These are phyloP conservation scores for Petrolisthes cinctipes DNA, from an alignment of 2,888 invertebrate species.

Conservation along the genomic window DNA sequence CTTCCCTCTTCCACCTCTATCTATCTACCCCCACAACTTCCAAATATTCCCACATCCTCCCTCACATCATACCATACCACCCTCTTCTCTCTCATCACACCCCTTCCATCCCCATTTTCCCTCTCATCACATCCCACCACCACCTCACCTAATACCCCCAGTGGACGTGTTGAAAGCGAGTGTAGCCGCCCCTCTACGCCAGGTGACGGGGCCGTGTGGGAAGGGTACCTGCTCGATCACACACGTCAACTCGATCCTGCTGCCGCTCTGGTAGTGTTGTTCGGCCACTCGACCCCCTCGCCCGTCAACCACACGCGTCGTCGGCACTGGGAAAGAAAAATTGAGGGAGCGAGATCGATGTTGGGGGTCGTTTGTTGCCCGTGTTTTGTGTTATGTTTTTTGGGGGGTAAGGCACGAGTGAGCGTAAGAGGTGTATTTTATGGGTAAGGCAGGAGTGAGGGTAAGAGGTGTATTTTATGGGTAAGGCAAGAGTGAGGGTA, in stretches of 20 bases:
- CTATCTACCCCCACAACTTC: too few species aligned
- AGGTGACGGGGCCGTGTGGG: conserved; percentile 81
- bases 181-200: conserved; percentile 81
- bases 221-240: conserved; percentile 84
- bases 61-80: background rate
- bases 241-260: conserved; percentile 85
- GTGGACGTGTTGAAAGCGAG: conserved; percentile 84
- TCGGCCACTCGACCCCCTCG: conserved; percentile 81
- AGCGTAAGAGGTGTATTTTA: too few species aligned
- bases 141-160: conserved; percentile 82
- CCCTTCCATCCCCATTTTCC: background rate
- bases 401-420: too few species aligned
- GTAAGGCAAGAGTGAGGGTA: too few species aligned
- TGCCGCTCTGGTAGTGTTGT: conserved; percentile 86
- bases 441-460: too few species aligned
- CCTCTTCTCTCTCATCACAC: background rate
- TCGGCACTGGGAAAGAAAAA: conserved; percentile 76
- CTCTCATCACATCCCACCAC: background rate
- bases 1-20: background rate
- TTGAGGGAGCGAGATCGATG: background rate
- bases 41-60: too few species aligned
- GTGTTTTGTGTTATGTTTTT: too few species aligned
- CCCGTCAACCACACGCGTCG: conserved; percentile 84
- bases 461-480: too few species aligned
- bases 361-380: too few species aligned